These are phyloP conservation scores for Ceratina australensis DNA, from an alignment of 1,140 invertebrate species.

Conservation along the genomic window DNA sequence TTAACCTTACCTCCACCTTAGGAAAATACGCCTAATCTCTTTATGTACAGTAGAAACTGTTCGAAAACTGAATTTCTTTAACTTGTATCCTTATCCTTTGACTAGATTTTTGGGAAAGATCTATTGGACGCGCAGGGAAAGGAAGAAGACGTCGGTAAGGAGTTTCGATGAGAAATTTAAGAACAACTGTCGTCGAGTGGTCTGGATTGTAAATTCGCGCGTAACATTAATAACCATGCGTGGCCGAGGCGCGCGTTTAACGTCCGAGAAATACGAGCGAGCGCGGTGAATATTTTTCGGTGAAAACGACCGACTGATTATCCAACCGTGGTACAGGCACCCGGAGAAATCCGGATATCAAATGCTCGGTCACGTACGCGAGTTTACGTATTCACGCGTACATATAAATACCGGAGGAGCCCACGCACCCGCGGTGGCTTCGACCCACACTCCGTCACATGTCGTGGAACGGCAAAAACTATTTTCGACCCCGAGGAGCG, in stretches of 20 bases:
- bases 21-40: no score
- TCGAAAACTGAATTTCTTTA: no score
- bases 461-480: slow-evolving; percentile 57
- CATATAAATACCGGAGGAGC: slow-evolving; percentile 33
- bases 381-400: slow-evolving; percentile 28
- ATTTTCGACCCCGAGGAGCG: slow-evolving; percentile 62
- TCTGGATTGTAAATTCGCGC: not conserved
- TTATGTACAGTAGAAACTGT: no score
- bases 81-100: no score
- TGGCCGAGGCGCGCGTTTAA: not conserved
- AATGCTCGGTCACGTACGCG: slow-evolving; percentile 28
- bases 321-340: not conserved
- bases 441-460: slow-evolving; percentile 34
- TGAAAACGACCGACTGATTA: slow-evolving; percentile 17
- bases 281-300: slow-evolving; percentile 14
- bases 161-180: not conserved
- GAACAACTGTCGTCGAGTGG: not conserved
- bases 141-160: not conserved
- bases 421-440: slow-evolving; percentile 4
- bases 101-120: no score
- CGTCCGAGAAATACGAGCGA: not conserved
- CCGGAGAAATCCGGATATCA: slow-evolving; percentile 35
- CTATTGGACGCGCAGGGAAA: no score
- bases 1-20: no score
- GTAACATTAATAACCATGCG: slow-evolving; percentile 11